Base-by-base conservation (phyloP, 2,113 vertebrate genomes). In the Notothenia rossii region DNA sequence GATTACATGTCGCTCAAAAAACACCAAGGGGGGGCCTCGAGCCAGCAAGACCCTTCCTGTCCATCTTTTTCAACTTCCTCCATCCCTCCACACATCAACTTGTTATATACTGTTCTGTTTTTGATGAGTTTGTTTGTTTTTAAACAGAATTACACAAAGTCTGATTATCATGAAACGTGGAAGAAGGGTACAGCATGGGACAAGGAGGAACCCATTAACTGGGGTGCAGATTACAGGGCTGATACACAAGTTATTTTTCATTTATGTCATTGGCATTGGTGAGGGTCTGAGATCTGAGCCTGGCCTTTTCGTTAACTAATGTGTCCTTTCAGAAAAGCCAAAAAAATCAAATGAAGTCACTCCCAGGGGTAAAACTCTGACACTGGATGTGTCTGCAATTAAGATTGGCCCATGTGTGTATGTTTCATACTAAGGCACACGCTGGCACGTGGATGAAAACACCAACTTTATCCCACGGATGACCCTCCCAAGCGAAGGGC, bases 1-100 rank as follows among this genome's bases (percentile, higher is more conserved):
- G 88, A 94, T 92, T 87, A 86, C 85, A 85, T 64, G 84, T 91
- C 78, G 63, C 82, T 92, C 86, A 87, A 56, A 90, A 84, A 85
- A 77, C 63, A 77, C 53, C 66, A 64, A 83, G 54, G 22, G 77
- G 50, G 80, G 22, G 67, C 36, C 70, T 68, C 25, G 10, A 67
- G 61, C 61, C 77, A 25, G 12, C 60, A 73, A 65, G 29, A 56
- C 49, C 73, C 58, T 70, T 70, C 36, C 75, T 45, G 55, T 20
- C 61, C 48, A 11, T 50, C 48, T 75, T 59, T 69, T 20, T n/a
- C 49, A 68, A 8, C 43, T 78, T 58, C 13, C 67, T 75, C 59
- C 13, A 29, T 70, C 49, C 61, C 46, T 65, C 40, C 33, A 6
- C 36, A 40, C 36, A 40, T 40, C 36, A 40, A 40, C 36, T 7